Evolutionary conservation across 2,797 vertebrate genomes (phyloP).

Genomic region (Synaphobranchus kaupii): DNA sequence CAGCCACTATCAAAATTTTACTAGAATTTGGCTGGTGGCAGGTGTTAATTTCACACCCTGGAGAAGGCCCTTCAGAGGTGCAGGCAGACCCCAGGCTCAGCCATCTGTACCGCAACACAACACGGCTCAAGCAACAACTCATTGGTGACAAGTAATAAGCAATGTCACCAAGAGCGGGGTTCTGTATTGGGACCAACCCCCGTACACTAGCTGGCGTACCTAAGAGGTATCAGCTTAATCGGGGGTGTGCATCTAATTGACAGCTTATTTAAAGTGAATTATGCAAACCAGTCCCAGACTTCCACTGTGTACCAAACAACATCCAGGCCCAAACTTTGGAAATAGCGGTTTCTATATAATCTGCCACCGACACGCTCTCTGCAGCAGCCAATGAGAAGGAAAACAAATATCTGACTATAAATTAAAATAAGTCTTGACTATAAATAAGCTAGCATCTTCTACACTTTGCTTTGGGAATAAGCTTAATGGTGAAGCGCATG

Average conservation of each 20-base stretch:
- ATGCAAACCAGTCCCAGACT: conserved; percentile 1
- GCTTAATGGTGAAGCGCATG: neutral
- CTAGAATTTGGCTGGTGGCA: too few species aligned
- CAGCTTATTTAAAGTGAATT: neutral
- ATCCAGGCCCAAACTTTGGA: conserved; percentile 14
- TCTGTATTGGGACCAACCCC: neutral
- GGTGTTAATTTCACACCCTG: too few species aligned
- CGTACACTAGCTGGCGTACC: neutral
- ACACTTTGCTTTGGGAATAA: neutral
- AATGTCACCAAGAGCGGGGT: neutral
- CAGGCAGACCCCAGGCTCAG: neutral
- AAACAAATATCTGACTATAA: neutral
- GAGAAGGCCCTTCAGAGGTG: neutral
- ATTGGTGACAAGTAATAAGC: neutral
- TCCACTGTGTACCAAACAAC: neutral
- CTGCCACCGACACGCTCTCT: conserved; percentile 1
- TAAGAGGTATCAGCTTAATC: neutral
- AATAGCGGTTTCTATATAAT: conserved; percentile 2
- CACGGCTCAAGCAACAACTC: neutral
- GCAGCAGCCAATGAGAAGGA: conserved; percentile 12
- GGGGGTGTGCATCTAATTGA: neutral
- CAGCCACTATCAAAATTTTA: too few species aligned
- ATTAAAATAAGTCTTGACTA: neutral
- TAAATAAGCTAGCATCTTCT: neutral
- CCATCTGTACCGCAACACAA: neutral